Percentiles rank a stretch among this genome's conserved stretches.
phyloP scores from a whole-genome alignment of 2,797 vertebrate genomes.

The Pterois miles region DNA sequence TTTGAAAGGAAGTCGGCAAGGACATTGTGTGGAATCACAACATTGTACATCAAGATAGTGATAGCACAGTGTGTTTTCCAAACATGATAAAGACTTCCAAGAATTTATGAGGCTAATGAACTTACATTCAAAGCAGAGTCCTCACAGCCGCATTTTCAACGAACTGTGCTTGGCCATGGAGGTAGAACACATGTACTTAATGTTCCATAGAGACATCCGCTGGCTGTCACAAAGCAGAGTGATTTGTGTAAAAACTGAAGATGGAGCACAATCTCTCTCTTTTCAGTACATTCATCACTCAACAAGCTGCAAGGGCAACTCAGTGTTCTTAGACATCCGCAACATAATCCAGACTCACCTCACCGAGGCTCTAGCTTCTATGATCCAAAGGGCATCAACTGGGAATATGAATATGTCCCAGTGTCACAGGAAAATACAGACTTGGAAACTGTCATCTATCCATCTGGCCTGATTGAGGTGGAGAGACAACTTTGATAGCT shows the following conservation, averaged over 20 bases:
- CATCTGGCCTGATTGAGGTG: background rate
- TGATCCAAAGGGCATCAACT: background rate
- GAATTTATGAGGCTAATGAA: background rate
- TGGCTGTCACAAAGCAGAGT: slow-evolving; percentile 13
- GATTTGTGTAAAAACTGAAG: background rate
- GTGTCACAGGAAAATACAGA: background rate
- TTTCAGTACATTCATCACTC: background rate
- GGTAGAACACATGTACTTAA: slow-evolving; percentile 8
- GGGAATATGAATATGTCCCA: background rate
- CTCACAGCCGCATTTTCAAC: background rate
- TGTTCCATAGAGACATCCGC: slow-evolving; percentile 17
- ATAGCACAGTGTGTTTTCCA: background rate
- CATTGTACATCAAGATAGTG: background rate
- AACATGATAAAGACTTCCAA: background rate
- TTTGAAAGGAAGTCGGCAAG: background rate
- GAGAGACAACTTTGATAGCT: background rate
- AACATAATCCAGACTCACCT: background rate
- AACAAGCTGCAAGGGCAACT: background rate
- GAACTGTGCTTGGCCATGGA: background rate
- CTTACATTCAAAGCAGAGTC: background rate
- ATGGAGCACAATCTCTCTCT: background rate
- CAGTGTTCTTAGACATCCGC: slow-evolving; percentile 1
- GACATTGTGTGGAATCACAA: background rate
- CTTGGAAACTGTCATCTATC: background rate
- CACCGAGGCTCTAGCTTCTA: background rate